Evolutionary conservation across 2,797 vertebrate species (phyloP).

Genomic region (Karalla daura): DNA sequence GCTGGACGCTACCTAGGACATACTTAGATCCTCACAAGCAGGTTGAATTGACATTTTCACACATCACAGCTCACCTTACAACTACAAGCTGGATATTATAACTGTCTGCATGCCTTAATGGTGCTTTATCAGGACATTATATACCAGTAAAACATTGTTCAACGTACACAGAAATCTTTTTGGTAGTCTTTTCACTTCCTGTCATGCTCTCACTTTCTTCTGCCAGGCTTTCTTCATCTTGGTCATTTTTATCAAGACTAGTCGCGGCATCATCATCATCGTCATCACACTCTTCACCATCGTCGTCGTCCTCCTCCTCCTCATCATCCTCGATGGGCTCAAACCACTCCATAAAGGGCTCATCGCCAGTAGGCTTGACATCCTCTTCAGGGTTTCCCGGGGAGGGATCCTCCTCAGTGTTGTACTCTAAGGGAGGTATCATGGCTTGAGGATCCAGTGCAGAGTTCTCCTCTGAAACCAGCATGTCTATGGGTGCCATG

Average conservation of each 20-base stretch:
- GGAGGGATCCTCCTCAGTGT: too few relatives aligned
- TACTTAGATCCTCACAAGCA: too few relatives aligned
- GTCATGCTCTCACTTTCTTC: conserved; percentile 77
- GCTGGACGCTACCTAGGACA: too few relatives aligned
- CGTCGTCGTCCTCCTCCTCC: too few relatives aligned
- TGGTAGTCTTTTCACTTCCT: conserved; percentile 63
- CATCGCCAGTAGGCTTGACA: conserved; percentile 12
- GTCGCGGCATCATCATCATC: conserved; percentile 67
- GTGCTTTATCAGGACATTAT: too few relatives aligned
- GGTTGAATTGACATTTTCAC: too few relatives aligned
- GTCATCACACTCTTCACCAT: too few relatives aligned
- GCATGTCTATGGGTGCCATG: not conserved
- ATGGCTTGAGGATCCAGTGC: not conserved
- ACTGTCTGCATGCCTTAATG: too few relatives aligned
- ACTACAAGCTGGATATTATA: too few relatives aligned
- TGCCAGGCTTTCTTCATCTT: conserved; percentile 75
- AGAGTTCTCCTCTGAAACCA: not conserved
- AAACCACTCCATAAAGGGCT: conserved; percentile 82
- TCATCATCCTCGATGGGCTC: conserved; percentile 84
- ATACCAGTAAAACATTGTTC: not conserved
- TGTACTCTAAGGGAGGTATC: too few relatives aligned
- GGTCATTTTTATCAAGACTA: conserved; percentile 53
- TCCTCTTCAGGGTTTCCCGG: conserved; percentile 27
- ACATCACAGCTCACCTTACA: too few relatives aligned
- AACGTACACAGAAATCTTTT: conserved; percentile 66